Conservation (phyloP, 2,113 vertebrate genomes). For the Alces alces region DNA sequence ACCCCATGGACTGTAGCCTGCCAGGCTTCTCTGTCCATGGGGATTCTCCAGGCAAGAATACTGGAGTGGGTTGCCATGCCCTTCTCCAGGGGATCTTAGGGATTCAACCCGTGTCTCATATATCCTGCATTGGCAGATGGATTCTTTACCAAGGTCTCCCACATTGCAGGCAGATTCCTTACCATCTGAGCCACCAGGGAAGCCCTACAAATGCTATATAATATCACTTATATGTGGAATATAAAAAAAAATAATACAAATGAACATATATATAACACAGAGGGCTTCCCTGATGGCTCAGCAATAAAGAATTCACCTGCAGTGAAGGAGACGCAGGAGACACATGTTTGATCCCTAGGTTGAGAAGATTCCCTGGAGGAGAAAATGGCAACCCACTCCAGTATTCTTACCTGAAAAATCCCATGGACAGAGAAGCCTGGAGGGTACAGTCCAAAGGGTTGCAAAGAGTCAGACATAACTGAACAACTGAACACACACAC, state of each 20-base stretch:
- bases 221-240: neutral
- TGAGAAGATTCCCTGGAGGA: neutral
- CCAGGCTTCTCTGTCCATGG: neutral
- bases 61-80: neutral
- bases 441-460: neutral
- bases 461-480: neutral
- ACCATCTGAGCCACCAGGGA: neutral
- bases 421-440: neutral
- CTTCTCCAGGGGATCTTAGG: neutral
- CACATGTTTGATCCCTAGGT: neutral
- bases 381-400: neutral
- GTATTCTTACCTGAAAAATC: neutral
- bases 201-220: neutral
- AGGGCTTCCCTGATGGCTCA: neutral
- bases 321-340: neutral
- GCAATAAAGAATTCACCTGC: neutral
- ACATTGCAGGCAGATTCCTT: neutral
- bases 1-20: neutral
- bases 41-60: neutral
- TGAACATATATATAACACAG: neutral
- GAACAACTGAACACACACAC: neutral
- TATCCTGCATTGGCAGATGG: neutral
- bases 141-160: neutral
- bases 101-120: neutral
- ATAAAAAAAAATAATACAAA: neutral